Conservation (phyloP, 2,888 invertebrate genomes). For the Cosmopolites sordidus region DNA sequence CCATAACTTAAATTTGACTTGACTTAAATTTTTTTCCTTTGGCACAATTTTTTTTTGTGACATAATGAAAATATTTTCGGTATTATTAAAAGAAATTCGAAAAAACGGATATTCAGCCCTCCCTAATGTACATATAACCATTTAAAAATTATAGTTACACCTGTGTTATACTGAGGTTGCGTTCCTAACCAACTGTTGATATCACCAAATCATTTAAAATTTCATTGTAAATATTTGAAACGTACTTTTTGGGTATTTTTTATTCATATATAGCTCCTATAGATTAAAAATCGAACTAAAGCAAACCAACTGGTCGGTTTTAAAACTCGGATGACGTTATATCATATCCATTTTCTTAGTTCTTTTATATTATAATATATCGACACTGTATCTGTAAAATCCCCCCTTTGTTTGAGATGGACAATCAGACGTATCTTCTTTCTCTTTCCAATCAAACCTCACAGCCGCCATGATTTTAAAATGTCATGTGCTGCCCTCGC, state of each 20-base stretch:
- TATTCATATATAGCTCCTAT: neutral
- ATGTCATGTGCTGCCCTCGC: conserved; percentile 39
- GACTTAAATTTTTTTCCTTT: no score
- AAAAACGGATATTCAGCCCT: no score
- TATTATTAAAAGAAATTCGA: no score
- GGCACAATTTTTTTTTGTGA: no score
- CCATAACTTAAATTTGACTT: no score
- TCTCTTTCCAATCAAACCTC: conserved; percentile 23
- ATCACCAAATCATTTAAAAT: no score
- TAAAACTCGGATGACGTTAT: neutral
- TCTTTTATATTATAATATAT: neutral
- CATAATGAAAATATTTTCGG: no score
- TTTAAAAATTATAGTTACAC: no score
- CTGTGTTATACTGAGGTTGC: no score
- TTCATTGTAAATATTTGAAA: no score
- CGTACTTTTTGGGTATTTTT: neutral
- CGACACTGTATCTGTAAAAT: neutral
- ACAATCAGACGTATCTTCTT: conserved; percentile 6
- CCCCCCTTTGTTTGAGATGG: neutral
- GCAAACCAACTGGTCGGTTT: neutral
- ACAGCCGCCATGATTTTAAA: conserved; percentile 45
- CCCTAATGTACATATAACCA: no score
- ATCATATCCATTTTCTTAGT: neutral
- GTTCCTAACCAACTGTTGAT: no score
- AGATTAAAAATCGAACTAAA: neutral